Evolutionary conservation across 2,888 invertebrate species (phyloP), one percentile per base, ranked within the genome.

Genomic region (Prosopocoilus inquinatus): DNA sequence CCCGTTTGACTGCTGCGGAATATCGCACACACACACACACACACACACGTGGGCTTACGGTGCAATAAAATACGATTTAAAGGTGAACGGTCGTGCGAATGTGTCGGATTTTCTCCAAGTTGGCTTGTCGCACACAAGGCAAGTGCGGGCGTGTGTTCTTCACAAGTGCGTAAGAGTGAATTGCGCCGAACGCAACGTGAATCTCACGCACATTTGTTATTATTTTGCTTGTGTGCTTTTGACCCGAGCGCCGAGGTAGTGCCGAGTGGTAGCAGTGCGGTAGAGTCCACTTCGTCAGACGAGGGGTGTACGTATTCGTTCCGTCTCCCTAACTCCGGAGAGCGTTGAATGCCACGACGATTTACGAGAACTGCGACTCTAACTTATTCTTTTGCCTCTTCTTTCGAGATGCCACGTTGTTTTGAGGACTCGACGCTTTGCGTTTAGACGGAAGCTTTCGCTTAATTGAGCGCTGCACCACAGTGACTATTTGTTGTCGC

Each of bases 161-260:
- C 9, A 9, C 16, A 13, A 43, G 39, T 39, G 20, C 39, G 53
- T 36, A 36, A 43, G 53, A 43, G 53, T 48, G 47, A 47, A 43
- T 47, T 47, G 41, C 34, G 12, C 39, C 44, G 16, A 33, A 33
- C 28, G n/a, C 12, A 53, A 39, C 70, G 73, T 71, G 72, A 63
- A 79, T 79, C 79, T 79, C 82, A 81, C 82, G 83, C 83, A 82
- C 82, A 82, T 83, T 84, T 85, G 85, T 85, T 85, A 82, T 85
- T 85, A 84, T 85, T 85, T 85, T 84, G 84, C 80, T 81, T 80
- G 79, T 79, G 81, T 83, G 82, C 82, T 83, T 77, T 83, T 83
- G 82, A 83, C 78, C 81, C 80, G 74, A 72, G 73, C 67, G 45
- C 69, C 66, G 61, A 60, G 61, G 61, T 65, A 64, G 64, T 80